Evolutionary conservation across 2,888 invertebrate genomes (phyloP).

Genomic region (Caenorhabditis sulstoni): DNA sequence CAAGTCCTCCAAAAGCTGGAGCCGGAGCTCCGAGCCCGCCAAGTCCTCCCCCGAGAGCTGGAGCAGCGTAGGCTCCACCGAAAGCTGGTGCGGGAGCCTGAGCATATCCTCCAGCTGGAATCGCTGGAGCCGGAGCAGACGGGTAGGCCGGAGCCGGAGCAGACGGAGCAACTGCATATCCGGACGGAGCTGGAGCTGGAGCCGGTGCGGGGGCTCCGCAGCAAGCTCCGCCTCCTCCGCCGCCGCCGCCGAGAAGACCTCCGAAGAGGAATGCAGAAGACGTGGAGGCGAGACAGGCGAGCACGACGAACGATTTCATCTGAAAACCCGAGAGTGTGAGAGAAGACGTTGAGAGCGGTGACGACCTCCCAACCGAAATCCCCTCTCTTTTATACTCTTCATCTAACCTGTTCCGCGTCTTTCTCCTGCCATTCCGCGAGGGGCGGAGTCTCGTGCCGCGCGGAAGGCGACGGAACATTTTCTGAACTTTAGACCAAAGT

Average conservation of each 20-base stretch:
- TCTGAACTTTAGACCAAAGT: conserved; percentile 46
- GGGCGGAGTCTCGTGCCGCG: conserved; percentile 17
- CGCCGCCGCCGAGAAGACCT: conserved; percentile 39
- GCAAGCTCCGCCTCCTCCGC: conserved; percentile 49
- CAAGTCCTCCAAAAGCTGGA: conserved; percentile 15
- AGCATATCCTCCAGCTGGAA: conserved; percentile 52
- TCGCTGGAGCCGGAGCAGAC: conserved; percentile 50
- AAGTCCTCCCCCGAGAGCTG: conserved; percentile 33
- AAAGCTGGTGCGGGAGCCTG: conserved; percentile 21
- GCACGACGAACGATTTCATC: conserved; percentile 39
- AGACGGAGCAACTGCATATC: conserved; percentile 34
- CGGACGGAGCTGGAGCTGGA: conserved; percentile 36
- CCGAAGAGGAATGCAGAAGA: conserved; percentile 47
- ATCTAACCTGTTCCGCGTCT: not conserved
- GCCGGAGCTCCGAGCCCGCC: conserved; percentile 26
- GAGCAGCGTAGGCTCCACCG: conserved; percentile 35
- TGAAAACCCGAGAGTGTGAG: not conserved
- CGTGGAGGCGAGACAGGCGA: conserved; percentile 47
- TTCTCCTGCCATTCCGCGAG: conserved; percentile 16
- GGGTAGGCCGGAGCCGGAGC: conserved; percentile 51
- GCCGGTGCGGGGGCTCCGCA: conserved; percentile 25
- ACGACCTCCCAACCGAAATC: not conserved
- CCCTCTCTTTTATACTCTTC: not conserved
- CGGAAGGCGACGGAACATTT: conserved; percentile 2
- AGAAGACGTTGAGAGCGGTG: not conserved